Conservation (phyloP, 2,113 vertebrate genomes). For the Platycercus adscitus region DNA sequence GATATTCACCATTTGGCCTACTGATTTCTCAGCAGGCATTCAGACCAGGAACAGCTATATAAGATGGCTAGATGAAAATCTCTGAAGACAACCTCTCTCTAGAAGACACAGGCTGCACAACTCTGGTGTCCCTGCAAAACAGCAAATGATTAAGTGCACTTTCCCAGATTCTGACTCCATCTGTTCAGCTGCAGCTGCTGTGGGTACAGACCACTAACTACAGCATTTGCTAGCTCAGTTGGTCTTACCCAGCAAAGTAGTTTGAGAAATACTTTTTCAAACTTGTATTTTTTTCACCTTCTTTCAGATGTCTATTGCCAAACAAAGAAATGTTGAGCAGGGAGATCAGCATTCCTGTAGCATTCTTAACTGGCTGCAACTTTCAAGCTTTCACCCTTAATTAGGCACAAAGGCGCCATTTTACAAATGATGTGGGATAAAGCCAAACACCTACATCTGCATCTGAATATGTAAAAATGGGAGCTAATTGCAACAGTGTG, state of each 20-base stretch:
- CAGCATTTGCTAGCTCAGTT: not conserved
- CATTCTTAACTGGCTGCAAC: not conserved
- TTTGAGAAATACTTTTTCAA: not conserved
- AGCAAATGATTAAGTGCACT: not conserved
- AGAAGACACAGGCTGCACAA: not conserved
- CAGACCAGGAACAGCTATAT: constrained; percentile 87
- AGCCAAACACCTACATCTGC: not conserved
- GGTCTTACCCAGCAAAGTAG: not conserved
- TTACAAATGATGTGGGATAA: not conserved
- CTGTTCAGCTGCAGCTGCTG: not conserved
- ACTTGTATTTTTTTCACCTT: not conserved
- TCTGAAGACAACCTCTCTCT: constrained; percentile 67
- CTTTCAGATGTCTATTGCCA: not conserved
- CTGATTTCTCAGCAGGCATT: constrained; percentile 82
- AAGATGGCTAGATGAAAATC: constrained; percentile 89
- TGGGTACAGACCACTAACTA: not conserved
- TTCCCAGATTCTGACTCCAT: not conserved
- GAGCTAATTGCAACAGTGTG: not conserved
- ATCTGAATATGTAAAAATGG: not conserved
- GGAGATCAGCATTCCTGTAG: constrained; percentile 1
- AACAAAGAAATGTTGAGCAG: not conserved
- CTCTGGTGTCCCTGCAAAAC: not conserved
- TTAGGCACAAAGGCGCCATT: not conserved
- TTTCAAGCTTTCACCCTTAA: not conserved
- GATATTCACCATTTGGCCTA: constrained; percentile 87